phyloP scores from a whole-genome alignment of 2,113 vertebrate genomes.

The Tachuris rubrigastra region DNA sequence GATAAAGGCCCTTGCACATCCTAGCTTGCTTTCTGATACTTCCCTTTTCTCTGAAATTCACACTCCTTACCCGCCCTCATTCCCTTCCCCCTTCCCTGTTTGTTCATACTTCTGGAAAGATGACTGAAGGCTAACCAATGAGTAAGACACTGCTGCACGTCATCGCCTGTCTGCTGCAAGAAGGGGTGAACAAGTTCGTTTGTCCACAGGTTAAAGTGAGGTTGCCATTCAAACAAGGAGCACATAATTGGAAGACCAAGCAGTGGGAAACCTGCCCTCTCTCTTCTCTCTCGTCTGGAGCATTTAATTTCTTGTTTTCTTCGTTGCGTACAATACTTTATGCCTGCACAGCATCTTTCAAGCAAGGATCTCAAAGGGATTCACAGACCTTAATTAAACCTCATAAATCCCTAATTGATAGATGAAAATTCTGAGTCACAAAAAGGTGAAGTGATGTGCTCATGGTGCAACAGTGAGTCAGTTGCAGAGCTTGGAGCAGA shows the following conservation, averaged over 20 bases:
- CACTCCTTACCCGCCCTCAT: background rate
- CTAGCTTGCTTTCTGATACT: slow-evolving; percentile 57
- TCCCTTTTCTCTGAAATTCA: slow-evolving; percentile 66
- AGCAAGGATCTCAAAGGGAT: slow-evolving; percentile 8
- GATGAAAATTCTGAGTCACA: slow-evolving; percentile 56
- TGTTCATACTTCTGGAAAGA: slow-evolving; percentile 75
- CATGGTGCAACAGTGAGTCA: slow-evolving; percentile 11
- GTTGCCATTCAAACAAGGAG: slow-evolving; percentile 44
- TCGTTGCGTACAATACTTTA: background rate
- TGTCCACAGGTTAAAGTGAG: slow-evolving; percentile 47
- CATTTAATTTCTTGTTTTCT: slow-evolving; percentile 52
- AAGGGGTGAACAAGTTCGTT: slow-evolving; percentile 74
- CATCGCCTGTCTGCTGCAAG: slow-evolving; percentile 62
- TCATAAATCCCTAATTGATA: slow-evolving; percentile 42
- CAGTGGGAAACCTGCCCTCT: slow-evolving; percentile 40
- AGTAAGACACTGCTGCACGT: slow-evolving; percentile 69
- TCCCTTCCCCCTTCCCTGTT: slow-evolving; percentile 50
- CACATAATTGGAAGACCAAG: slow-evolving; percentile 24
- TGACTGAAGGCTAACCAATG: slow-evolving; percentile 68
- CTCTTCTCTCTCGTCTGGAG: slow-evolving; percentile 25
- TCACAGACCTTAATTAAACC: slow-evolving; percentile 62
- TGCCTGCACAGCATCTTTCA: slow-evolving; percentile 51
- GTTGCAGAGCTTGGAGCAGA: background rate
- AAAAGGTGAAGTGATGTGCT: slow-evolving; percentile 1
- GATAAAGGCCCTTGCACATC: slow-evolving; percentile 53